Percentiles rank a stretch among this genome's conserved stretches.
These are phyloP conservation scores for Sebastes vulpes DNA, from an alignment of 2,797 vertebrate genomes.

Conservation along the genomic window DNA sequence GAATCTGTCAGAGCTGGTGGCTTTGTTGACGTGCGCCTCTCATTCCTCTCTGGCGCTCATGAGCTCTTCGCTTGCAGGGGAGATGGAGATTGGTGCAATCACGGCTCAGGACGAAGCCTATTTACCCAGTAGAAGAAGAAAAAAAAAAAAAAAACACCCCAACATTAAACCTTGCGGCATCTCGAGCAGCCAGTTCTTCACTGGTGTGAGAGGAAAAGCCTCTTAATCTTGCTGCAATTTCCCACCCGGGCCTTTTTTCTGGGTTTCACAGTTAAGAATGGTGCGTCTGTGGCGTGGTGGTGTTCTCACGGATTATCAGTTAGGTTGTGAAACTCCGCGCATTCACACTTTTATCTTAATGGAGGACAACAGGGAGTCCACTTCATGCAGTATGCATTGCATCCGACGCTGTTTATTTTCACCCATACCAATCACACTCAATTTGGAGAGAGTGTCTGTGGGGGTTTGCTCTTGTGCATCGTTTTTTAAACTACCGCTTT, in stretches of 20 bases:
- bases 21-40: constrained; percentile 46
- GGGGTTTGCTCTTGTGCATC: background rate
- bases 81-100: constrained; percentile 34
- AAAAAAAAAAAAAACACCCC: background rate
- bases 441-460: background rate
- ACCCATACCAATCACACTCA: background rate
- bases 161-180: constrained; percentile 7
- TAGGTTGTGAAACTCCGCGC: constrained; percentile 7
- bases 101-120: constrained; percentile 15
- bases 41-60: constrained; percentile 19
- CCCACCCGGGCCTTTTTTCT: constrained; percentile 11
- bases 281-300: background rate
- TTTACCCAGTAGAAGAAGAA: constrained; percentile 23
- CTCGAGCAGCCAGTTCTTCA: constrained; percentile 21
- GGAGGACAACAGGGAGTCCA: background rate
- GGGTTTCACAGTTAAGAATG: constrained; percentile 11
- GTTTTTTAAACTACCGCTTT: background rate
- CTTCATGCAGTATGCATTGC: background rate
- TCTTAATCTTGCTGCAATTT: constrained; percentile 56
- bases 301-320: constrained; percentile 5
- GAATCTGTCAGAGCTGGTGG: constrained; percentile 48
- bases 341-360: constrained; percentile 1
- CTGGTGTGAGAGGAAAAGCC: constrained; percentile 41
- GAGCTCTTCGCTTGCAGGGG: constrained; percentile 24
- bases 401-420: background rate